A percentile compares a stretch with the other conserved stretches of the same genome.
These are phyloP conservation scores for Cheilosia soror DNA, from an alignment of 2,888 invertebrate species.

Conservation along the genomic window DNA sequence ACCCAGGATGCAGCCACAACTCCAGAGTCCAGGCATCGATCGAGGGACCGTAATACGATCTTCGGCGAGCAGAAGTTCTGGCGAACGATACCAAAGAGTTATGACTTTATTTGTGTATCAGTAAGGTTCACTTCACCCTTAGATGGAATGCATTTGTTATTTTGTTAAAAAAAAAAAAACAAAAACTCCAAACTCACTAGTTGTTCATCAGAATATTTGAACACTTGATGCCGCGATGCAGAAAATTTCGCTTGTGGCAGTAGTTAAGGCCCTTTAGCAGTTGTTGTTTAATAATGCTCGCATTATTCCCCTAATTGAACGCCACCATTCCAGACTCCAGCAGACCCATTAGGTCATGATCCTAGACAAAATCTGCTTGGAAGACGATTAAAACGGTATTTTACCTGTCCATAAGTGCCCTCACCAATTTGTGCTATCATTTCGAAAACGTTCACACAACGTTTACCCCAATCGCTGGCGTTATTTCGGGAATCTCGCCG, in stretches of 20 bases:
- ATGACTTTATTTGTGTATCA: slow-evolving; percentile 99
- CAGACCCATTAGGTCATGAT: slow-evolving; percentile 99
- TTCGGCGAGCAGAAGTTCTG: slow-evolving; percentile 97
- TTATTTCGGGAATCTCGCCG: slow-evolving; percentile 89
- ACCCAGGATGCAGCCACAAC: slow-evolving; percentile 99
- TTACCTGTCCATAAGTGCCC: slow-evolving; percentile 99
- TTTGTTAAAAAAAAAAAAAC: slow-evolving; percentile 11
- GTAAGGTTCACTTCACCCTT: slow-evolving; percentile 99
- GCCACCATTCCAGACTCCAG: slow-evolving; percentile 98
- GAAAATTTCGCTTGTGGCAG: slow-evolving; percentile 98
- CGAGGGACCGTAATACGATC: slow-evolving; percentile 98
- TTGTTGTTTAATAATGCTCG: slow-evolving; percentile 99
- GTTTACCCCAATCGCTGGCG: slow-evolving; percentile 94
- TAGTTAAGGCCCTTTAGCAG: slow-evolving; percentile 97
- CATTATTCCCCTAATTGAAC: slow-evolving; percentile 97
- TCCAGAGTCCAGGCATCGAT: slow-evolving; percentile 99
- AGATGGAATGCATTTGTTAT: slow-evolving; percentile 73
- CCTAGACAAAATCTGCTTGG: slow-evolving; percentile 84
- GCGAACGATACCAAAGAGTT: slow-evolving; percentile 99
- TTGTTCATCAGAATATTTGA: slow-evolving; percentile 99
- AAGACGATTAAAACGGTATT: slow-evolving; percentile 77
- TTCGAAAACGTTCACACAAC: slow-evolving; percentile 98
- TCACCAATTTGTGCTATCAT: slow-evolving; percentile 99
- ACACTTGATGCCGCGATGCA: slow-evolving; percentile 99
- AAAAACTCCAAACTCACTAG: slow-evolving; percentile 87